These are phyloP conservation scores for Cydia amplana DNA, from an alignment of 1,140 invertebrate species.

Conservation along the genomic window DNA sequence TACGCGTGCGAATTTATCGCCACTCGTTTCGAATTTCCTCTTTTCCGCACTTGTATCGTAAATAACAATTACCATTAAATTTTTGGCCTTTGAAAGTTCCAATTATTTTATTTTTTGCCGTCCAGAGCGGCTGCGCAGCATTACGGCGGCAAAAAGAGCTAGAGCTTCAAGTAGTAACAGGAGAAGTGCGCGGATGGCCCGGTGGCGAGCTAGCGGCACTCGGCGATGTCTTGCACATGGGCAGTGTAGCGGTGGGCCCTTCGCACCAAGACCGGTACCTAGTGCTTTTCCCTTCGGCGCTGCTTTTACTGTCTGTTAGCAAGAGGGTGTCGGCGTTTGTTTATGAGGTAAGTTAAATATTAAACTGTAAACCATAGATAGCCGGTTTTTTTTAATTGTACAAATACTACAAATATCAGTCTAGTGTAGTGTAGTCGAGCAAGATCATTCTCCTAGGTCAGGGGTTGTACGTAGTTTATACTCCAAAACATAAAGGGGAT, in stretches of 20 bases:
- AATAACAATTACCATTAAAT: too few relatives aligned
- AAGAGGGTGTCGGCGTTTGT: conserved; percentile 95
- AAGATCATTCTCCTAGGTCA: too few relatives aligned
- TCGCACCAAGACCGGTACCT: conserved; percentile 94
- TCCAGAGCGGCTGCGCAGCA: conserved; percentile 89
- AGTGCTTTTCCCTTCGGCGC: conserved; percentile 92
- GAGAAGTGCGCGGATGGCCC: conserved; percentile 96
- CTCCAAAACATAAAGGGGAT: too few relatives aligned
- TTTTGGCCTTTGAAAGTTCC: too few relatives aligned
- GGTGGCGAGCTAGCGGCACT: conserved; percentile 90
- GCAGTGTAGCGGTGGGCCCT: conserved; percentile 90
- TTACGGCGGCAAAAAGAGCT: conserved; percentile 96
- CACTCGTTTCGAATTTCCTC: too few relatives aligned
- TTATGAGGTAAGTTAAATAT: conserved; percentile 88
- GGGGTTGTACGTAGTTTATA: too few relatives aligned
- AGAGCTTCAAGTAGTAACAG: conserved; percentile 95
- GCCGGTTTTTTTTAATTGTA: too few relatives aligned
- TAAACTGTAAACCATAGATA: neutral
- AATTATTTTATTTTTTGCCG: too few relatives aligned
- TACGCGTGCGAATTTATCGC: too few relatives aligned
- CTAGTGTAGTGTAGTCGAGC: too few relatives aligned
- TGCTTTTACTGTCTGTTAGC: conserved; percentile 95
- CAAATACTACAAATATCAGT: too few relatives aligned
- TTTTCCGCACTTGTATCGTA: too few relatives aligned
- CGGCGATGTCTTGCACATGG: conserved; percentile 91